Percentiles rank a stretch among this genome's conserved stretches.
phyloP scores from a whole-genome alignment of 2,888 invertebrate species.

The Sinopyrophorus schimmeli region DNA sequence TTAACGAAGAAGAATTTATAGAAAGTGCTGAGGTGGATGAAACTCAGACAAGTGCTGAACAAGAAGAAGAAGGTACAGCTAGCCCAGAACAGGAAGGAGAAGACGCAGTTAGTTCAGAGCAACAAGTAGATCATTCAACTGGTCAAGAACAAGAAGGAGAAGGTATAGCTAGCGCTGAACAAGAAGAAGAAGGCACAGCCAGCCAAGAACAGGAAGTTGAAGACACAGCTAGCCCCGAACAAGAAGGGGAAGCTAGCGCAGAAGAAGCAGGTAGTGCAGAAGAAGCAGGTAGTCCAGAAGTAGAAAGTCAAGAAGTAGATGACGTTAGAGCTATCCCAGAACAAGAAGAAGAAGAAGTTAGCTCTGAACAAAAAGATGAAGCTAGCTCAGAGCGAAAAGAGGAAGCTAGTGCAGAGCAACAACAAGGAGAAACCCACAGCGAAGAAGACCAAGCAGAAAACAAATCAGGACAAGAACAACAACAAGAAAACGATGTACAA shows the following conservation, averaged over 20 bases:
- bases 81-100: slow-evolving; percentile 45
- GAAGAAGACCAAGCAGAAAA: slow-evolving; percentile 30
- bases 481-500: slow-evolving; percentile 32
- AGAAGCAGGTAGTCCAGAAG: slow-evolving; percentile 2
- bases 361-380: slow-evolving; percentile 7
- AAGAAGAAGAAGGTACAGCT: slow-evolving; percentile 30
- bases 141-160: slow-evolving; percentile 39
- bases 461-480: no score
- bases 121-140: slow-evolving; percentile 46
- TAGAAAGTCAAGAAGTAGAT: slow-evolving; percentile 21
- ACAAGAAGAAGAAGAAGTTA: slow-evolving; percentile 21
- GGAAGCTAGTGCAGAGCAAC: slow-evolving; percentile 22
- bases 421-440: slow-evolving; percentile 14
- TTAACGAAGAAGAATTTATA: background rate
- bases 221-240: background rate
- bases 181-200: slow-evolving; percentile 32
- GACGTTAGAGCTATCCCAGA: slow-evolving; percentile 30
- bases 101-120: slow-evolving; percentile 57
- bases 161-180: slow-evolving; percentile 36
- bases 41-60: slow-evolving; percentile 18
- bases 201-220: slow-evolving; percentile 38
- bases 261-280: slow-evolving; percentile 23
- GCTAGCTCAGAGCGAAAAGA: slow-evolving; percentile 34
- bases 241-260: slow-evolving; percentile 21
- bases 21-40: slow-evolving; percentile 18